Base-by-base conservation (phyloP, 2,113 vertebrate genomes). In the Grallaria varia region DNA sequence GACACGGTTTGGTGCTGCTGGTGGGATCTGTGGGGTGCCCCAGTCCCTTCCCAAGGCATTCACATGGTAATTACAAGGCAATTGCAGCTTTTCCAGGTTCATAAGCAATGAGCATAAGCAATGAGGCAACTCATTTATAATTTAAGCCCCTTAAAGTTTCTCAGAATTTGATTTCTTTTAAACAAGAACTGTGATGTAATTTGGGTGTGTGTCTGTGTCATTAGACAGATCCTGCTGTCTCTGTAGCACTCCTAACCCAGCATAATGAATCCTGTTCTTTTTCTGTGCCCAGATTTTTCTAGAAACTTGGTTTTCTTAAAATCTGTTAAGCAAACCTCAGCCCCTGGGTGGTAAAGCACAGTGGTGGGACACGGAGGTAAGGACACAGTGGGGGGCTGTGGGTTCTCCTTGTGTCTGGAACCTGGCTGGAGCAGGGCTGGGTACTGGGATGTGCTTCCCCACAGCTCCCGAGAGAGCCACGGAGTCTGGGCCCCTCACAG, bases 1-100 rank as follows among this genome's bases (percentile, higher is more conserved):
- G 30, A 18, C 16, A 1, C 0, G 2, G 9, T 14, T 14, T n/a
- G 66, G 15, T 1, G 8, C 1, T 16, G 15, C 5, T 2, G 4
- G 7, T 9, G 5, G 18, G 21, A 2, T 0, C 16, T 3, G 35
- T 7, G 39, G 8, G 11, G 20, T 21, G 63, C 49, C 33, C 28
- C 12, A 2, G 37, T 20, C n/a, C 30, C n/a, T 63, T 7, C 52
- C 13, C 31, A 2, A 13, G 28, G 25, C 10, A 44, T 71, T 27
- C 69, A 5, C 22, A 12, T 1, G 47, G 28, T 0, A 0, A 1
- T 12, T 11, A 42, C 14, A 2, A 27, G 33, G 35, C 5, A 23
- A 52, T 22, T 25, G 55, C 68, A 27, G 47, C 79, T 49, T 39
- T 35, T 47, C 39, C 1, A 0, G 9, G 22, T n/a, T 67, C 35